A percentile compares a stretch with the other conserved stretches of the same genome.
These are phyloP conservation scores for Macropis europaea DNA, from an alignment of 2,888 invertebrate species.

Conservation along the genomic window DNA sequence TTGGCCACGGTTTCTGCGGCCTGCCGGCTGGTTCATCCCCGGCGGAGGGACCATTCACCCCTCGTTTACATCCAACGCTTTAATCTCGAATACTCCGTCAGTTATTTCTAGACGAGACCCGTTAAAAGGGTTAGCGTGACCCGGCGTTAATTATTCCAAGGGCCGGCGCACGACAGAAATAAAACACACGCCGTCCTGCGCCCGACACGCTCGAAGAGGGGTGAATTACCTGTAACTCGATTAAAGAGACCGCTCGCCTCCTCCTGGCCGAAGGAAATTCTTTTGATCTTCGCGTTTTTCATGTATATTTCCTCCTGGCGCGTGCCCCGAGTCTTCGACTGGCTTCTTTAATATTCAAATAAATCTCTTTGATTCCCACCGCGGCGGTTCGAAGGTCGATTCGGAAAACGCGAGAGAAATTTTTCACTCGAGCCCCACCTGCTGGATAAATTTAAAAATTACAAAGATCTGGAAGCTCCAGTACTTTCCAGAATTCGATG, in stretches of 20 bases:
- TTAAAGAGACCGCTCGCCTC: constrained; percentile 34
- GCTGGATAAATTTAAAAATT: no score
- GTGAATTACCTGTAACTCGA: constrained; percentile 51
- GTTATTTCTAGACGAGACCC: constrained; percentile 48
- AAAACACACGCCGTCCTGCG: constrained; percentile 30
- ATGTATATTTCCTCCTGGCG: neutral
- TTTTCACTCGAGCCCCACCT: no score
- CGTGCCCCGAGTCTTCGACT: neutral
- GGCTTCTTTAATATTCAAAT: constrained; percentile 5
- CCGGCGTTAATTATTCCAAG: constrained; percentile 55
- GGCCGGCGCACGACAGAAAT: constrained; percentile 40
- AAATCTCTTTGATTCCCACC: neutral
- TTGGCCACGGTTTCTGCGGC: constrained; percentile 24
- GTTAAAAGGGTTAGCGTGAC: constrained; percentile 55
- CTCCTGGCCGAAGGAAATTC: constrained; percentile 13
- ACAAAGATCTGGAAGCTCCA: no score
- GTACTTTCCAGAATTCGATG: no score
- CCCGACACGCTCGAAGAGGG: constrained; percentile 27
- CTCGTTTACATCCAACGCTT: constrained; percentile 43
- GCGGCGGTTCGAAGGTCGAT: no score
- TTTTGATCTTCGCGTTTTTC: constrained; percentile 14
- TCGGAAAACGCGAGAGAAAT: no score
- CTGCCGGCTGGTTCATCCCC: neutral
- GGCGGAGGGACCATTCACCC: constrained; percentile 22
- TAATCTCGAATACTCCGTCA: constrained; percentile 55